Base-by-base conservation (phyloP, 2,888 invertebrate genomes). In the Podotricha telesiphe region DNA sequence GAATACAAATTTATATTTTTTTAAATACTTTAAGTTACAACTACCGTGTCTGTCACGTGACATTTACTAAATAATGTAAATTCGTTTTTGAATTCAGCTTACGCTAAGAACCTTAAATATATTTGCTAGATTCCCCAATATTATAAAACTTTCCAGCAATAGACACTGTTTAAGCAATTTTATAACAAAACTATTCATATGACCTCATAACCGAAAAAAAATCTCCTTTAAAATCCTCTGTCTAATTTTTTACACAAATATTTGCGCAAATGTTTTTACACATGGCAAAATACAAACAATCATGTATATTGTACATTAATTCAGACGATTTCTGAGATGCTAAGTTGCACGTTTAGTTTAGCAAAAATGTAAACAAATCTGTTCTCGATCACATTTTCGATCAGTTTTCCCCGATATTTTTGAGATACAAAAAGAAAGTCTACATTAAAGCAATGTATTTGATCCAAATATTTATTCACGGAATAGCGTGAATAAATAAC, bases 221-320 rank as follows among this genome's bases (percentile, higher is more conserved):
- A 42, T 10, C 22, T 59, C 11, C 42, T 42, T 10, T 42, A 42
- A 51, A 61, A 28, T 67, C 56, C 22, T 15, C 19, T 34, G 17
- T 19, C 59, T 40, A 61, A 61, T 42, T 67, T 51, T 15, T 40
- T 42, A 51, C 19, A 11, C 28, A 67, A 59, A 67, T 61, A 61
- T 61, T 67, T 42, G 19, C 45, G 19, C 51, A 61, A 28, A 67
- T 45, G 59, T 34, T 67, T 53, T 34, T n/a, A 10, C 22, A 59
- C 40, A 34, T 45, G 10, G 19, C 15, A n/a, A 34, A 19, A 15
- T 40, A 48, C 47, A 10, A 58, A 48, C 47, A 45, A 19, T 56
- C 56, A 47, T 37, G 19, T 65, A 37, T 17, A 51, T 22, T 51
- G 28, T n/a, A 34, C 2, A 10, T 28, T 61, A 47, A n/a, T 61